Evolutionary conservation across 2,888 invertebrate species (phyloP).

Genomic region (Ptilodon capucinus): DNA sequence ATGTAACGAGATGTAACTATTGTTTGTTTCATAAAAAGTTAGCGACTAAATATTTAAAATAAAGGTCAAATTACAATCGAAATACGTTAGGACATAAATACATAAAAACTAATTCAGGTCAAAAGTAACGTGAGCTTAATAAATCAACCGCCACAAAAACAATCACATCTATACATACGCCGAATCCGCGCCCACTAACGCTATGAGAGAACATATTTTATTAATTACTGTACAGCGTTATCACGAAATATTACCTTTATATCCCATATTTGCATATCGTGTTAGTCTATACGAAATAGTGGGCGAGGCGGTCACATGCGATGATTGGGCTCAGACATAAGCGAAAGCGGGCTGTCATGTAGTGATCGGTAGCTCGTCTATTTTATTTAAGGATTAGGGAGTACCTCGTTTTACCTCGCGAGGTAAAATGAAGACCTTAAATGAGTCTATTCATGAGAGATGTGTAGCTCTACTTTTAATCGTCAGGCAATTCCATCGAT

Average conservation of each 20-base stretch:
- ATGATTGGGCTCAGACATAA: conserved; percentile 31
- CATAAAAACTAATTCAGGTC: conserved; percentile 56
- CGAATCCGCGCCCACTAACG: conserved; percentile 53
- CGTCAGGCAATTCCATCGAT: too few relatives aligned
- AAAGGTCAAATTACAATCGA: neutral
- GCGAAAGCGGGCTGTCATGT: conserved; percentile 14
- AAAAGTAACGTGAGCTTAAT: conserved; percentile 32
- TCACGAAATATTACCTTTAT: conserved; percentile 81
- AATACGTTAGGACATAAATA: neutral
- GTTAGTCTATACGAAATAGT: conserved; percentile 63
- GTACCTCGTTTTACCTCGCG: too few relatives aligned
- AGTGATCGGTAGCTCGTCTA: too few relatives aligned
- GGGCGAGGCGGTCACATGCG: conserved; percentile 68
- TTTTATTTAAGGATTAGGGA: too few relatives aligned
- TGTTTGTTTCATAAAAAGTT: too few relatives aligned
- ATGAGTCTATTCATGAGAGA: too few relatives aligned
- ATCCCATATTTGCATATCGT: conserved; percentile 80
- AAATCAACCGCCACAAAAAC: conserved; percentile 56
- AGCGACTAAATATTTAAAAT: too few relatives aligned
- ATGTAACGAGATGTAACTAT: too few relatives aligned
- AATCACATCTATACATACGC: conserved; percentile 59
- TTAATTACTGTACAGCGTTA: conserved; percentile 73
- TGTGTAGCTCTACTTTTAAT: too few relatives aligned
- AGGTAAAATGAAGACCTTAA: too few relatives aligned
- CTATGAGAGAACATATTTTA: conserved; percentile 72